These are phyloP conservation scores for Cantharis nigra DNA, from an alignment of 2,888 invertebrate species.

Conservation along the genomic window DNA sequence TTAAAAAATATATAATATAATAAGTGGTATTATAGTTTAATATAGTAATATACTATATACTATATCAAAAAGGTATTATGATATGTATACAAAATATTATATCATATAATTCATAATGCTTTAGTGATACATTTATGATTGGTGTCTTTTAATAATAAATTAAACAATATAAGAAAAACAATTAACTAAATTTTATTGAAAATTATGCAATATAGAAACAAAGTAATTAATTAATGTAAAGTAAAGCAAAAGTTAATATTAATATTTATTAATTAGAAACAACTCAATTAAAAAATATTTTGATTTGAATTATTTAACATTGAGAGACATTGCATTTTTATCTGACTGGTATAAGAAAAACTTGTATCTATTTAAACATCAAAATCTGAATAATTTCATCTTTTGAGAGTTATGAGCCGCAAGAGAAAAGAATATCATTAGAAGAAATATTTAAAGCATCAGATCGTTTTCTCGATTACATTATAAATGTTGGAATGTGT, in stretches of 20 bases:
- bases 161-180: no score
- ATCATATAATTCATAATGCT: no score
- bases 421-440: constrained; percentile 11
- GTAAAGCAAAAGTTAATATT: not conserved
- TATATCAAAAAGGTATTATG: no score
- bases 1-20: not conserved
- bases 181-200: not conserved
- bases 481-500: constrained; percentile 21
- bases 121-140: not conserved
- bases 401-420: constrained; percentile 13
- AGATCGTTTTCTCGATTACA: constrained; percentile 18
- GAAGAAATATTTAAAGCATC: constrained; percentile 4
- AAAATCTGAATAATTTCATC: constrained; percentile 13
- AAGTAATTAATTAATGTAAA: not conserved
- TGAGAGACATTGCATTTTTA: not conserved
- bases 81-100: no score
- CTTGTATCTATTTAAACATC: constrained; percentile 8
- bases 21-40: not conserved
- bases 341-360: not conserved
- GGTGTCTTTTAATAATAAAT: not conserved
- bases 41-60: no score
- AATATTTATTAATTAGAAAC: not conserved
- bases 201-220: not conserved
- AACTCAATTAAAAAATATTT: not conserved
- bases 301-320: not conserved